Conservation (phyloP, 2,797 vertebrate species). For the Poeciliopsis infans region DNA sequence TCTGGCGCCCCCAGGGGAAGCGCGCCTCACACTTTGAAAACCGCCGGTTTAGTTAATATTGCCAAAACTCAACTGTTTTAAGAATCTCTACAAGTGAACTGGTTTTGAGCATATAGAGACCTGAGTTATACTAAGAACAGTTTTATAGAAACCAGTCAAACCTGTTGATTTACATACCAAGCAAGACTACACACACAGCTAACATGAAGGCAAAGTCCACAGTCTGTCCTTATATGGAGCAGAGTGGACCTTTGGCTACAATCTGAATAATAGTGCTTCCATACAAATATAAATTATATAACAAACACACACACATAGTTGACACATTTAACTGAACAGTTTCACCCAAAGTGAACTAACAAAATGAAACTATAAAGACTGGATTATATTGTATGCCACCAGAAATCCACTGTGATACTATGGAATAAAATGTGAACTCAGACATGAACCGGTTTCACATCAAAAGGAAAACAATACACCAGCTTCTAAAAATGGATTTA, state of each 20-base stretch:
- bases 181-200: not conserved
- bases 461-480: not conserved
- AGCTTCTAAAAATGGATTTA: not conserved
- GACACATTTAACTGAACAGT: not conserved
- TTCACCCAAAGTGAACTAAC: not conserved
- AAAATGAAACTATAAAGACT: not conserved
- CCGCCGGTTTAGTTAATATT: not conserved
- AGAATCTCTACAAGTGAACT: not conserved
- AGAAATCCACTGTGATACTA: not conserved
- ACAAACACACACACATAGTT: not conserved
- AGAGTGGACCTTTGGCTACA: conserved; percentile 38
- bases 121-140: not conserved
- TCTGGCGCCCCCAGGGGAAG: too few species aligned
- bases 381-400: not conserved
- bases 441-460: not conserved
- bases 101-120: not conserved
- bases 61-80: not conserved
- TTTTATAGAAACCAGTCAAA: conserved; percentile 23
- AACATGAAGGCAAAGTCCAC: conserved; percentile 40
- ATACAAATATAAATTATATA: not conserved
- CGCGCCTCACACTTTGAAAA: too few species aligned
- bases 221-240: not conserved
- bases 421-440: not conserved
- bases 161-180: conserved; percentile 32
- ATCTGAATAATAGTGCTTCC: not conserved